Evolutionary conservation across 2,888 invertebrate species (phyloP), one percentile per base, ranked within the genome.

Genomic region (Callinectes sapidus): DNA sequence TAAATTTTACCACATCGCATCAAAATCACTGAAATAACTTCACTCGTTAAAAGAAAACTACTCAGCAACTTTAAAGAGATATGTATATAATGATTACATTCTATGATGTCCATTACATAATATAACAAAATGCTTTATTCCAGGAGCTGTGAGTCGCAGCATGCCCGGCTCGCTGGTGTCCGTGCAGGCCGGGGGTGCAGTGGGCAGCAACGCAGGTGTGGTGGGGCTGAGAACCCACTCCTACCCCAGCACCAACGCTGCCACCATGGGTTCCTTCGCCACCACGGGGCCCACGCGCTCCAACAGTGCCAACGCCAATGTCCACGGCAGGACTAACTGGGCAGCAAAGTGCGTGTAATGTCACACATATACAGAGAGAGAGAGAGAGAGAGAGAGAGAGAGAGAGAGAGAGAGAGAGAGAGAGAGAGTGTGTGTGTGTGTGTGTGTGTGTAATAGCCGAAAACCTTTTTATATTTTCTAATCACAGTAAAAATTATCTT

Each of bases 241-340:
- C n/a, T 94, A 93, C 91, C 91, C 90, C n/a, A 92, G 89, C 85
- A 87, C 55, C 61, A 35, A 42, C 77, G 86, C 87, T 35, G 87
- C 93, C 71, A 61, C 39, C 28, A 61, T 85, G 54, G 81, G 28
- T 10, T 77, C 93, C 85, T 90, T 87, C 77, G 86, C 90, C 8
- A 87, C 42, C 39, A 87, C 86, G 32, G 90, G 66, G 28, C 89
- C 61, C 48, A 87, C 92, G 42, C 88, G 93, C 13, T 89, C 94
- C 90, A 89, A 87, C 91, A 95, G 96, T 94, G 96, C 96, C 91
- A 96, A 96, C 89, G 96, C 96, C 48, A 96, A 96, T 87, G 95
- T 96, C 61, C 96, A 96, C 92, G 97, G 97, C 86, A 96, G 97
- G 94, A 97, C 97, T 91, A 97, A 97, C 96, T 98, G 98, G 98